Base-by-base conservation (phyloP, 2,888 invertebrate genomes). In the Margaritifera margaritifera region DNA sequence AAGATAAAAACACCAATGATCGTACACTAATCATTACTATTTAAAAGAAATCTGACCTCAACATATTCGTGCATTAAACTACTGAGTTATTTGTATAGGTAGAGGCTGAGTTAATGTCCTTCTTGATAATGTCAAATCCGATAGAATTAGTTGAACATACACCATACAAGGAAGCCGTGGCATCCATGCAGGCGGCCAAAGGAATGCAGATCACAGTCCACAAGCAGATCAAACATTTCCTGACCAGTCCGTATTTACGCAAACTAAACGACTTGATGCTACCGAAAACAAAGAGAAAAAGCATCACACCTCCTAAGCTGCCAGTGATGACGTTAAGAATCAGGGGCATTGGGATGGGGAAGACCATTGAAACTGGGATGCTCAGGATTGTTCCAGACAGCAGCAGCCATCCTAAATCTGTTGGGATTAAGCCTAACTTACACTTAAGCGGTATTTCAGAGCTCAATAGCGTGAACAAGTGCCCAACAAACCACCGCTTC, bases 401-500 rank as follows among this genome's bases (percentile, higher is more conserved):
- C 18, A 76, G 69, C 57, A 79, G 69, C 76, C 77, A 79, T 11
- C 73, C 75, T 22, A 77, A 55, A 64, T 75, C 75, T 18, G 77
- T 79, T 50, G 75, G 74, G 60, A 74, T 71, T 71, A 79, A 64
- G 58, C 79, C 79, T 24, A 77, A 52, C 68, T 79, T 79, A 50
- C 69, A 77, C 25, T 62, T 72, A 4, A 77, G 51, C 20, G 79
- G 79, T 52, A 79, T 74, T 64, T 75, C 69, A 53, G 56, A 18
- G 58, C 71, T 75, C 24, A 79, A 57, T 19, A 79, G 62, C 1
- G 72, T 71, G 51, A 66, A 72, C 68, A 77, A 54, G 58, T 77
- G 77, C 18, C 79, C 79, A 18, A 77, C 66, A 64, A 79, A 75
- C 79, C 79, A 79, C 53, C 79, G 53, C 60, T 75, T 75, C 42